These are phyloP conservation scores for Drosophila conformis DNA, from an alignment of 2,888 invertebrate genomes.

Conservation along the genomic window DNA sequence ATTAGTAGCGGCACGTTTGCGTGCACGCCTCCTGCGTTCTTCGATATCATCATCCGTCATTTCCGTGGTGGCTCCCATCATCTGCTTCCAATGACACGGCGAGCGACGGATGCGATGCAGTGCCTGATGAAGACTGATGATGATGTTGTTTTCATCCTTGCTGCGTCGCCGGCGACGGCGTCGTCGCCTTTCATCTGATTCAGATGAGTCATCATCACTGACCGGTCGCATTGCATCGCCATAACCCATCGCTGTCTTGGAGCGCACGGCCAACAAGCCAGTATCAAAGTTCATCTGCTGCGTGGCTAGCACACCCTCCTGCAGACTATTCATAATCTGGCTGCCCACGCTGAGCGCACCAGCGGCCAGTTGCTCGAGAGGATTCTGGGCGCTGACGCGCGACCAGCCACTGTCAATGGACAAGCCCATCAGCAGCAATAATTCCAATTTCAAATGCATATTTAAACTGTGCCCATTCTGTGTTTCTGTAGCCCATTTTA, in stretches of 20 bases:
- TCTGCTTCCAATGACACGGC: conserved; percentile 59
- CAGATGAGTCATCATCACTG: conserved; percentile 45
- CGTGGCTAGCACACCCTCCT: conserved; percentile 50
- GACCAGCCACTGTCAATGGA: conserved; percentile 44
- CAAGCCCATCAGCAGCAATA: conserved; percentile 19
- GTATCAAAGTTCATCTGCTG: conserved; percentile 50
- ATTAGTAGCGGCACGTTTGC: conserved; percentile 49
- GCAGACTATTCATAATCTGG: conserved; percentile 49
- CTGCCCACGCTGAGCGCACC: conserved; percentile 60
- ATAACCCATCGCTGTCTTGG: conserved; percentile 52
- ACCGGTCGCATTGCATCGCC: conserved; percentile 66
- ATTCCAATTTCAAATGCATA: conserved; percentile 46
- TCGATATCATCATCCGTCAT: conserved; percentile 55
- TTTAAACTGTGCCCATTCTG: conserved; percentile 23
- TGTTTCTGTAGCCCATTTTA: conserved; percentile 33
- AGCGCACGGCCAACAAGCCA: conserved; percentile 48
- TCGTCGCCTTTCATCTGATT: conserved; percentile 59
- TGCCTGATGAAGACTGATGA: background rate
- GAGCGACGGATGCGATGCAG: conserved; percentile 66
- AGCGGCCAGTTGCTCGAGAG: conserved; percentile 49
- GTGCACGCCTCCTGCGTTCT: conserved; percentile 50
- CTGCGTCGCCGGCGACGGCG: conserved; percentile 45
- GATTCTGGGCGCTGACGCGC: conserved; percentile 34
- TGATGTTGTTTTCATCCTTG: background rate
- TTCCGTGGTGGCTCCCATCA: conserved; percentile 35